Percentiles rank a stretch among this genome's conserved stretches.
Conservation (phyloP, 2,797 vertebrate genomes). For the Myotis vivesi region DNA sequence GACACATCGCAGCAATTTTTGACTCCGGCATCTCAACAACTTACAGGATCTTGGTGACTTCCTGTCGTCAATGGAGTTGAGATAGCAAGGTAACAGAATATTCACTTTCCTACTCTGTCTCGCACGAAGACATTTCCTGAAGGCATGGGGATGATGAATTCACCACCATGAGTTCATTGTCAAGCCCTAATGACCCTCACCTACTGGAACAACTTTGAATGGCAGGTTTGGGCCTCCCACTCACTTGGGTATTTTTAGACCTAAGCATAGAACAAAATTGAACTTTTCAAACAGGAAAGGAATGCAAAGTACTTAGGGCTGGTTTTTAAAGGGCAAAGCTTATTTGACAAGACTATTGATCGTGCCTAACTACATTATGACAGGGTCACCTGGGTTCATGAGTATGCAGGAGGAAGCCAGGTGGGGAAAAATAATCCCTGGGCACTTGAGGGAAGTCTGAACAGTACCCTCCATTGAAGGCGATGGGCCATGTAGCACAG, state of each 20-base stretch:
- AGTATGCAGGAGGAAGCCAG: background rate
- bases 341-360: constrained; percentile 72
- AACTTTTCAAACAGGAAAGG: constrained; percentile 65
- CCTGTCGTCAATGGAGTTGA: background rate
- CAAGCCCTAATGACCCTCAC: constrained; percentile 17
- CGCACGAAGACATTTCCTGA: background rate
- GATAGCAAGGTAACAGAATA: background rate
- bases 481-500: background rate
- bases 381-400: background rate
- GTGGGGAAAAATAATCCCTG: background rate
- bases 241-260: constrained; percentile 61
- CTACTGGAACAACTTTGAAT: constrained; percentile 20
- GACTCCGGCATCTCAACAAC: background rate
- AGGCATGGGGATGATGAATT: background rate
- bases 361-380: constrained; percentile 33
- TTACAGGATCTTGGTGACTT: background rate
- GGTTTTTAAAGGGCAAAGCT: constrained; percentile 73
- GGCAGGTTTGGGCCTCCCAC: background rate
- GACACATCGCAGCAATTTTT: background rate
- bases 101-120: background rate
- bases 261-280: constrained; percentile 43
- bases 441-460: background rate
- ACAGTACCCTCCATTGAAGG: background rate
- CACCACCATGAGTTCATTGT: background rate
- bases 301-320: constrained; percentile 56